phyloP scores from a whole-genome alignment of 2,113 vertebrate genomes.

The Epinephelus fuscoguttatus region DNA sequence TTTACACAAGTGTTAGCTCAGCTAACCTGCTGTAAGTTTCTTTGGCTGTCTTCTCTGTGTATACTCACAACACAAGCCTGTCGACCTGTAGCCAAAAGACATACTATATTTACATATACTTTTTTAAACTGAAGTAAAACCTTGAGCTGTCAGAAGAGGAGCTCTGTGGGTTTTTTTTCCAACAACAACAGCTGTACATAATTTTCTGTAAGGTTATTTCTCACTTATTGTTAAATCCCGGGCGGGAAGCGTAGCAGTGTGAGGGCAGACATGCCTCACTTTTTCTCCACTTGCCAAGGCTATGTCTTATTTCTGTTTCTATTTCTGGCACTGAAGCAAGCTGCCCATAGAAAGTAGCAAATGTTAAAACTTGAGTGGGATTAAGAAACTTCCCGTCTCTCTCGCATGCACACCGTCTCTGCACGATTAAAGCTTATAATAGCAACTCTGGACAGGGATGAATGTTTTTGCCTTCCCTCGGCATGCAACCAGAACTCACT shows the following conservation, averaged over 20 bases:
- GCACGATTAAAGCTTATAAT: constrained; percentile 32
- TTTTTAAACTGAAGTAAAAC: background rate
- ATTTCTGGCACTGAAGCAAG: constrained; percentile 26
- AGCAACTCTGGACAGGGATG: constrained; percentile 24
- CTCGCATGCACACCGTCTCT: background rate
- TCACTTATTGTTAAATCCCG: background rate
- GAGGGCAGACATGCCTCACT: background rate
- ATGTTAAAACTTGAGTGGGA: constrained; percentile 22
- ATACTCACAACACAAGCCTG: too few species aligned
- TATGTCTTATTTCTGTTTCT: constrained; percentile 23
- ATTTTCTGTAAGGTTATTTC: background rate
- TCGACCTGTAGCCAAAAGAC: too few species aligned
- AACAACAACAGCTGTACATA: background rate
- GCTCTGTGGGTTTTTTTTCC: background rate
- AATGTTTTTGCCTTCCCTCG: constrained; percentile 18
- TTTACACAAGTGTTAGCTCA: too few species aligned
- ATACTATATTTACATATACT: too few species aligned
- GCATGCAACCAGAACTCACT: background rate
- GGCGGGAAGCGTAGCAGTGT: background rate
- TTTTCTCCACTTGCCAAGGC: background rate
- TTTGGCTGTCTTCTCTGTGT: too few species aligned
- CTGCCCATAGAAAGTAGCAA: constrained; percentile 19
- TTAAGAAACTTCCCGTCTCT: constrained; percentile 12
- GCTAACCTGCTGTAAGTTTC: too few species aligned
- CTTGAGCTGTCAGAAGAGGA: background rate